Evolutionary conservation across 2,888 invertebrate genomes (phyloP).

Genomic region (Xestia ashworthii): DNA sequence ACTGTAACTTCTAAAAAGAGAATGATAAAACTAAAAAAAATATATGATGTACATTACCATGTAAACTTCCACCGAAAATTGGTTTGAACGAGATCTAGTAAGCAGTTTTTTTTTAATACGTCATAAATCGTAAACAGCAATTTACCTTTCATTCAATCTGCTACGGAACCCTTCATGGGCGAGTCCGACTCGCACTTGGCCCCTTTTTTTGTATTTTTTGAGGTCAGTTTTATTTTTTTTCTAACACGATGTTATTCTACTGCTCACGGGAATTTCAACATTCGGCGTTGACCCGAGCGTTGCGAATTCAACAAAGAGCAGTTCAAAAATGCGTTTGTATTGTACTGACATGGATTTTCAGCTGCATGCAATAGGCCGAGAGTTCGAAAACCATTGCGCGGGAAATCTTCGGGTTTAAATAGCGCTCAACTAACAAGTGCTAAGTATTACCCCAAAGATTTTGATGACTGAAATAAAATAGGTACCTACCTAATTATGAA

Average conservation of each 20-base stretch:
- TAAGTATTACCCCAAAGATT: neutral
- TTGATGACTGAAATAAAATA: neutral
- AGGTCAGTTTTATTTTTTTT: no score
- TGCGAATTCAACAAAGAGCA: neutral
- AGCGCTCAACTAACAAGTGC: neutral
- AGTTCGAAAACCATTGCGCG: neutral
- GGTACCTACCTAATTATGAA: neutral
- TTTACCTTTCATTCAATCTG: no score
- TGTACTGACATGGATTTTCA: neutral
- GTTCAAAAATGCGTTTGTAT: neutral
- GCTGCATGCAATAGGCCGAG: neutral
- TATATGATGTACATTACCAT: no score
- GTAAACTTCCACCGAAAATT: no score
- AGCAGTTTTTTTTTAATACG: no score
- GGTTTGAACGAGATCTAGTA: no score
- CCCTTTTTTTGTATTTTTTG: no score
- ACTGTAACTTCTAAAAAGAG: no score
- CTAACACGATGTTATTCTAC: neutral
- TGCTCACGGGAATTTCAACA: neutral
- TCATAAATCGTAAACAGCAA: no score
- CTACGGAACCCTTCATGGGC: no score
- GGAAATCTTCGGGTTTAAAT: neutral
- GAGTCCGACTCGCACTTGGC: no score
- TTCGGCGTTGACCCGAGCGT: neutral
- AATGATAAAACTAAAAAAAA: no score